Conservation (phyloP, 2,888 invertebrate species). For the Trachelus iudaicus region DNA sequence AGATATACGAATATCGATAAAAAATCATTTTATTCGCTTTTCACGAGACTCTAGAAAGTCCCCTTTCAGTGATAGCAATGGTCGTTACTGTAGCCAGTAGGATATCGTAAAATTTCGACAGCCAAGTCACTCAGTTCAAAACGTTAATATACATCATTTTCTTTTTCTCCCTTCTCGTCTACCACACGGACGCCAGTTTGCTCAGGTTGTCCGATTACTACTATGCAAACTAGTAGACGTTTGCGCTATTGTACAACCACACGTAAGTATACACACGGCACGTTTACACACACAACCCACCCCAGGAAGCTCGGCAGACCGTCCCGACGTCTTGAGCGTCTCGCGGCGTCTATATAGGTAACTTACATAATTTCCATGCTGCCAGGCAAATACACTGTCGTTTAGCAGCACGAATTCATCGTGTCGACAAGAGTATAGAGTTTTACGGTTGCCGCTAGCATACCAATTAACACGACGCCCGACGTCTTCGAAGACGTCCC, state of each 20-base stretch:
- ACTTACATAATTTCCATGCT: constrained; percentile 2
- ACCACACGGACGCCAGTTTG: background rate
- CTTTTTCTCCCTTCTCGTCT: background rate
- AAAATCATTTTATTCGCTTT: background rate
- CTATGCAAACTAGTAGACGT: background rate
- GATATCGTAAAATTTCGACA: background rate
- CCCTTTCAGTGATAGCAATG: background rate
- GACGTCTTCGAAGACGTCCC: background rate
- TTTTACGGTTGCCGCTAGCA: background rate
- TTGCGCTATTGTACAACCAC: background rate
- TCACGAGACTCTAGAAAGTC: background rate
- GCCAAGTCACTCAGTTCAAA: background rate
- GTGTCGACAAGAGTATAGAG: background rate
- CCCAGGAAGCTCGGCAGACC: constrained; percentile 3
- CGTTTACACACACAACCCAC: background rate
- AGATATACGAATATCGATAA: background rate
- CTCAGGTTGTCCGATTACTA: background rate
- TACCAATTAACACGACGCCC: background rate
- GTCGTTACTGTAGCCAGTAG: background rate
- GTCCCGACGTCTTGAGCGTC: background rate
- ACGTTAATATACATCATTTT: background rate
- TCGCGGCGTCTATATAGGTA: background rate
- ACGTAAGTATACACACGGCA: background rate
- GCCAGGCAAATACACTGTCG: background rate
- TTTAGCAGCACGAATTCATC: background rate